Conservation (phyloP, 2,797 vertebrate species). For the Varecia variegata region DNA sequence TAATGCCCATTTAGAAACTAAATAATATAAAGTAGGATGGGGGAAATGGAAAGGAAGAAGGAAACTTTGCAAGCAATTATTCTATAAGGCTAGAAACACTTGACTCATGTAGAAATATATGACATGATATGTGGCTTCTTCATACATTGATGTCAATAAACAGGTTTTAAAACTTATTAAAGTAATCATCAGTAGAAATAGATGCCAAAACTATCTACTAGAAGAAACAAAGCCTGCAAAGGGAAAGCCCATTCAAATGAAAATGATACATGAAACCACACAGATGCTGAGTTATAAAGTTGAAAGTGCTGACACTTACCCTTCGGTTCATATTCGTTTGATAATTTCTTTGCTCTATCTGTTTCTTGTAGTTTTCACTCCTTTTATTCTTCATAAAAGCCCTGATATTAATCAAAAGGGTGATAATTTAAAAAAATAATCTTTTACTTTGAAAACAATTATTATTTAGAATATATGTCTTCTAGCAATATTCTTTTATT, state of each 20-base stretch:
- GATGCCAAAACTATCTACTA: neutral
- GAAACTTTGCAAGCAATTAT: neutral
- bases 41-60: neutral
- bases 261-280: neutral
- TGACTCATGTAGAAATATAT: neutral
- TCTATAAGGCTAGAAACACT: neutral
- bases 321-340: neutral
- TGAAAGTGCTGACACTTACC: slow-evolving; percentile 30
- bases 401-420: slow-evolving; percentile 16
- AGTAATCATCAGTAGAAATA: neutral
- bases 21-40: neutral
- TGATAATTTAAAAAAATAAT: neutral
- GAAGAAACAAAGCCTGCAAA: slow-evolving; percentile 12
- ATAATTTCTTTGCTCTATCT: neutral
- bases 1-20: neutral
- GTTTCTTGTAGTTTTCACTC: neutral
- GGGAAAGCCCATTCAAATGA: neutral
- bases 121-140: neutral
- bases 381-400: neutral
- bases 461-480: neutral
- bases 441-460: neutral
- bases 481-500: neutral
- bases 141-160: neutral
- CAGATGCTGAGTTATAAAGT: neutral
- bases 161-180: slow-evolving; percentile 6